Base-by-base conservation (phyloP, 2,113 vertebrate species). In the Colinus virginianus region DNA sequence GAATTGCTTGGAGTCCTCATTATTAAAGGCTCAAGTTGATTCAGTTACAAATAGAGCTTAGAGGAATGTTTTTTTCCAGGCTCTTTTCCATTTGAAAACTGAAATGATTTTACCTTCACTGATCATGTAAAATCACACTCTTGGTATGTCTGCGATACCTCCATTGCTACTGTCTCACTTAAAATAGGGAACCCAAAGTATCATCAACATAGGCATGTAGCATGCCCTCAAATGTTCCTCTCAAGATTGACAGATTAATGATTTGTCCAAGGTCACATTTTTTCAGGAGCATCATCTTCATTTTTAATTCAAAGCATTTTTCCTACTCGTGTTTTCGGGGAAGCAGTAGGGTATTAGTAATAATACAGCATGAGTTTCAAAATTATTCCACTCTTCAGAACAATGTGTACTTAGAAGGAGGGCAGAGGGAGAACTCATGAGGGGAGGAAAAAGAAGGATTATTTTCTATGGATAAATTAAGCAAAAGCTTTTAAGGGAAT, bases 261-360 rank as follows among this genome's bases (percentile, higher is more conserved):
- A 58, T 53, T 48, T 45, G 26, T 15, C 13, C 22, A 18, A 36
- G 18, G 62, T 43, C 4, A 0, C 22, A 6, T 0, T 18, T 11
- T 67, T 69, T 77, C 7, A 6, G 9, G 14, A 69, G n/a, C 9
- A 6, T 15, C 48, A 49, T 46, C 30, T 25, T 18, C 25, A 4
- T 8, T 38, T 75, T 45, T 46, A 70, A 82, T 36, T 38, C 40
- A 78, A 21, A 64, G 2, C 4, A 42, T 61, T 77, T 77, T 53
- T 67, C 34, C 34, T 78, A 30, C 11, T 64, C 4, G 20, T 9
- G 3, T 40, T 87, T 68, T 58, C 17, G 18, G 30, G 28, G 11
- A 75, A 8, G 14, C 21, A 51, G n/a, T 13, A 16, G 14, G 21
- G 38, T 38, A 30, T 38, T 23, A 56, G 30, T 4, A 72, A 23